A percentile compares a stretch with the other conserved stretches of the same genome.
These are phyloP conservation scores for Capromys pilorides DNA, from an alignment of 2,797 vertebrate species.

Conservation along the genomic window DNA sequence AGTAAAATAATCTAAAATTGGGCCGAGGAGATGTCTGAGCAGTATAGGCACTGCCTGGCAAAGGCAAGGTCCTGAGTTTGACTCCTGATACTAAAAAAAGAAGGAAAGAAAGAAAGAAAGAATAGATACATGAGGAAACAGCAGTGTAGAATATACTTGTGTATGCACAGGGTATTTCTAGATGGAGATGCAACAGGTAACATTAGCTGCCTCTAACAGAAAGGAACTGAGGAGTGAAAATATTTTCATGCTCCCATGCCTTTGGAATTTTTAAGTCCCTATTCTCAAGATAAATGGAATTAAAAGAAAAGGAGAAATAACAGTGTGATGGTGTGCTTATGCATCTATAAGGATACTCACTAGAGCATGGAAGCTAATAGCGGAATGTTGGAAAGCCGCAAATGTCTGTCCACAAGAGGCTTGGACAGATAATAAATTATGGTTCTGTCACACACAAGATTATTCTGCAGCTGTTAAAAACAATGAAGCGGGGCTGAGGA, in stretches of 20 bases:
- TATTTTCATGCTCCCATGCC: neutral
- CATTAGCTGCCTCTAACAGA: neutral
- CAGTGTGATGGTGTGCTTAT: neutral
- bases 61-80: no score
- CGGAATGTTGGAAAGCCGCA: conserved; percentile 36
- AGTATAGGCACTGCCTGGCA: no score
- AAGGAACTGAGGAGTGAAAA: neutral
- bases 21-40: no score
- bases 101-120: no score
- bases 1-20: neutral
- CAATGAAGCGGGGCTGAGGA: neutral
- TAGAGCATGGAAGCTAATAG: neutral
- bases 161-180: neutral
- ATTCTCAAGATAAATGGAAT: conserved; percentile 19
- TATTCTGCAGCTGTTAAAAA: conserved; percentile 26
- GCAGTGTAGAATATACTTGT: neutral
- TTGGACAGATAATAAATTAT: neutral
- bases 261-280: conserved; percentile 38
- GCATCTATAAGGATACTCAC: neutral
- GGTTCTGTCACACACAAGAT: conserved; percentile 14
- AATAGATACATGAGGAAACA: neutral
- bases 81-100: no score
- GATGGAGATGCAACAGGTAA: neutral
- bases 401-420: neutral
- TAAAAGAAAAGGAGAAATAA: neutral